Evolutionary conservation across 2,113 vertebrate species (phyloP).

Genomic region (Agelaius tricolor): DNA sequence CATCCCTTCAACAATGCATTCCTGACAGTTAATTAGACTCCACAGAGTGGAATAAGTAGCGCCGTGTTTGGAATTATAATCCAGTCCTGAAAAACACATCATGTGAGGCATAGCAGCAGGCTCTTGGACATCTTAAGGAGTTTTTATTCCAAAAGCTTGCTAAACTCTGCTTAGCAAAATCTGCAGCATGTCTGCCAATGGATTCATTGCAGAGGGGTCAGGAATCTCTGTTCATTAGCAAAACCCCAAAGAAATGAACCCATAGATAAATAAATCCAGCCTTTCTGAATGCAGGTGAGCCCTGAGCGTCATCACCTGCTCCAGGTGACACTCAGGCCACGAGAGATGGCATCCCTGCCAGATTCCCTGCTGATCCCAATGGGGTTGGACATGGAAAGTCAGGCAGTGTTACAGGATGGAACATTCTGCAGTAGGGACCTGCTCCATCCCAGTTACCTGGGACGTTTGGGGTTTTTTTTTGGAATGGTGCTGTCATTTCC

Average conservation of each 20-base stretch:
- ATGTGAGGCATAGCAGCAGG: not conserved
- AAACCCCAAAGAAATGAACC: not conserved
- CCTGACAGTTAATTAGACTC: slow-evolving; percentile 89
- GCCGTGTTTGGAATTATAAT: slow-evolving; percentile 72
- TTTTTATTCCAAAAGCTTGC: slow-evolving; percentile 10
- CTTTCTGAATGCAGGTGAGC: not conserved
- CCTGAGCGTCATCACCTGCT: not conserved
- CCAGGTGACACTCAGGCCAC: not conserved
- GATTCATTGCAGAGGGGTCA: not conserved
- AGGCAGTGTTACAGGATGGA: not conserved
- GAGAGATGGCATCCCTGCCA: not conserved
- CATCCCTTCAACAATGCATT: slow-evolving; percentile 80
- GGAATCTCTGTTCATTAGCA: not conserved
- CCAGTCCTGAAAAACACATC: slow-evolving; percentile 43
- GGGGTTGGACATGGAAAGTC: not conserved
- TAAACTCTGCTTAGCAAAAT: slow-evolving; percentile 15
- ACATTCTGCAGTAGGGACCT: not conserved
- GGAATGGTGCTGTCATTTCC: not conserved
- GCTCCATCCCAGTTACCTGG: not conserved
- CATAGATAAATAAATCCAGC: not conserved
- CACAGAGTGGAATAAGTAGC: slow-evolving; percentile 71
- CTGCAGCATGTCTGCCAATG: not conserved
- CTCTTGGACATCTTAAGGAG: slow-evolving; percentile 33
- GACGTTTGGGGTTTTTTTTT: not conserved
- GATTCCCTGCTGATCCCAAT: not conserved